Evolutionary conservation across 2,888 invertebrate genomes (phyloP).

Genomic region (Nomada fabriciana): DNA sequence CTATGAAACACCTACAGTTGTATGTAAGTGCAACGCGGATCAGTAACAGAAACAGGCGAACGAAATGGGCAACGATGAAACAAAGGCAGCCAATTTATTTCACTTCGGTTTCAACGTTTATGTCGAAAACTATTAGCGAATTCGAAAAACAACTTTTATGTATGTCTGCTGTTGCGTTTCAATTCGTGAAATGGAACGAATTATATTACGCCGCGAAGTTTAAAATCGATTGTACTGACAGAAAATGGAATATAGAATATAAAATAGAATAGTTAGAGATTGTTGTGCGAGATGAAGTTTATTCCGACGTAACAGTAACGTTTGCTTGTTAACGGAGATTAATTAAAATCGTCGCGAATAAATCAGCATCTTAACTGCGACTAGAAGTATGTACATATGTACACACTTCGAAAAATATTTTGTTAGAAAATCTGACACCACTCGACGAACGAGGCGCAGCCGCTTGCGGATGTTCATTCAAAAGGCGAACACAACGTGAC

Average conservation of each 20-base stretch:
- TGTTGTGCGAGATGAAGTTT: background rate
- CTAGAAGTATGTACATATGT: constrained; percentile 12
- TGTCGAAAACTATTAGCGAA: background rate
- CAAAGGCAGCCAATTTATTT: too few species aligned
- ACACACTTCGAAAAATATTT: too few species aligned
- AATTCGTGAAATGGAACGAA: background rate
- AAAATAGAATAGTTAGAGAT: constrained; percentile 5
- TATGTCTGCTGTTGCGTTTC: background rate
- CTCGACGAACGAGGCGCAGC: too few species aligned
- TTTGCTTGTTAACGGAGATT: background rate
- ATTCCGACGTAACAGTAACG: background rate
- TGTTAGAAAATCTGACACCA: too few species aligned
- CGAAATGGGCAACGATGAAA: too few species aligned
- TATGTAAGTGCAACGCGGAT: too few species aligned
- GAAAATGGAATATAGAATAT: too few species aligned
- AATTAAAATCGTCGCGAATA: constrained; percentile 26
- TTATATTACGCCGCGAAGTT: background rate
- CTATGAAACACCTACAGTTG: background rate
- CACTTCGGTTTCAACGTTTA: background rate
- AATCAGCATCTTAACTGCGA: constrained; percentile 12
- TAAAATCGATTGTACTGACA: constrained; percentile 14
- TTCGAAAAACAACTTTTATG: background rate
- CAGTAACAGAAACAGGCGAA: background rate
- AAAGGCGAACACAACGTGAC: too few species aligned
- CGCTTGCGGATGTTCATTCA: too few species aligned